Conservation (phyloP, 2,888 invertebrate species). For the Ashinkailepas kermadecensis region DNA sequence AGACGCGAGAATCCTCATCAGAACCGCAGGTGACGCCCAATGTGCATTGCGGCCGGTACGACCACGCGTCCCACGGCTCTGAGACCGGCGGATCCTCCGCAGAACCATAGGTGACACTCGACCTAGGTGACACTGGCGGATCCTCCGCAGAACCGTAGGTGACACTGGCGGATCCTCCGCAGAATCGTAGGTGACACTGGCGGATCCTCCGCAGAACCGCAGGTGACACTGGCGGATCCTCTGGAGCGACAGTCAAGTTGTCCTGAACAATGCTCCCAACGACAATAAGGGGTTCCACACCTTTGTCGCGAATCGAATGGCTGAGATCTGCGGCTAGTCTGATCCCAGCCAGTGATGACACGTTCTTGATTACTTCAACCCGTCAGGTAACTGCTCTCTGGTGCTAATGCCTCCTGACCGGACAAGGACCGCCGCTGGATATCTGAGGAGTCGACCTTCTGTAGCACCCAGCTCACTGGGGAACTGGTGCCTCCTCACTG, state of each 20-base stretch:
- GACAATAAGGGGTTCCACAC: slow-evolving; percentile 23
- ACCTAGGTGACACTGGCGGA: too few relatives aligned
- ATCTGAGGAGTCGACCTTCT: not conserved
- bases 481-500: not conserved
- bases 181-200: too few relatives aligned
- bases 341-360: not conserved
- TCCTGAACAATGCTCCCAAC: not conserved
- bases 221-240: too few relatives aligned
- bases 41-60: too few relatives aligned
- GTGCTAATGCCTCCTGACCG: not conserved
- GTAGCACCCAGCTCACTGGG: not conserved
- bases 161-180: too few relatives aligned
- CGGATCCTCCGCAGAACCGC: too few relatives aligned
- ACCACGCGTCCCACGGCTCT: too few relatives aligned
- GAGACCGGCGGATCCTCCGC: too few relatives aligned
- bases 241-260: slow-evolving; percentile 15
- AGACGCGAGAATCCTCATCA: too few relatives aligned
- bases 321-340: slow-evolving; percentile 11
- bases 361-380: not conserved
- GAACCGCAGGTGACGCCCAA: too few relatives aligned
- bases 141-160: too few relatives aligned
- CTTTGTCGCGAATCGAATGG: slow-evolving; percentile 19
- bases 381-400: not conserved
- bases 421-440: not conserved
- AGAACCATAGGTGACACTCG: too few relatives aligned